These are phyloP conservation scores for Cetoscarus ocellatus DNA, from an alignment of 2,797 vertebrate species.

Conservation along the genomic window DNA sequence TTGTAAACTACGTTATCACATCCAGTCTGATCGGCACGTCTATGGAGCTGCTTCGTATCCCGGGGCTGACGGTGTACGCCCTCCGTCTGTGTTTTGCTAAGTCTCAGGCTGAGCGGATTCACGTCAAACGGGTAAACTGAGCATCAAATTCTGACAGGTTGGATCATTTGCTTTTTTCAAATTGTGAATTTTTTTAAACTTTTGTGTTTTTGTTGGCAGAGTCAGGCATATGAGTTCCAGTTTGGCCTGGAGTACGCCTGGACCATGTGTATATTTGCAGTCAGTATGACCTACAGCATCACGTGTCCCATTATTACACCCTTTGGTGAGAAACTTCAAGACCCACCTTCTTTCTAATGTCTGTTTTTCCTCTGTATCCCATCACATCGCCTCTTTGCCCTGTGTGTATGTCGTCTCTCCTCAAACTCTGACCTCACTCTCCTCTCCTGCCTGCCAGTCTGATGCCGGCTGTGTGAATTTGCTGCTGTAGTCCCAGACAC, in stretches of 20 bases:
- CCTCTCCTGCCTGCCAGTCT: constrained; percentile 73
- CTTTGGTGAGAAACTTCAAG: constrained; percentile 89
- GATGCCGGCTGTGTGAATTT: constrained; percentile 78
- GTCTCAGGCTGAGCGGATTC: constrained; percentile 93
- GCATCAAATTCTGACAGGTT: background rate
- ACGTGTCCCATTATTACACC: constrained; percentile 97
- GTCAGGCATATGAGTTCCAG: constrained; percentile 95
- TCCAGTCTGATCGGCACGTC: constrained; percentile 92
- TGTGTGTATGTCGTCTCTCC: constrained; percentile 50
- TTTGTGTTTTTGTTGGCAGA: constrained; percentile 78
- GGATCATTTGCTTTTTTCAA: background rate
- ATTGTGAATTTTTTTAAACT: background rate
- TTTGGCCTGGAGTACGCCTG: constrained; percentile 97
- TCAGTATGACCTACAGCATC: constrained; percentile 98
- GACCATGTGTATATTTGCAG: constrained; percentile 95
- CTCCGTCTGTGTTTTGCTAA: constrained; percentile 93
- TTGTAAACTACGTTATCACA: constrained; percentile 96
- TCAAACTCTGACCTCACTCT: constrained; percentile 66
- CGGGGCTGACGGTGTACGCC: constrained; percentile 89
- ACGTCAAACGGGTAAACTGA: constrained; percentile 90
- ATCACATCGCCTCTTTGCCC: constrained; percentile 18
- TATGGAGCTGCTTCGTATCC: constrained; percentile 94
- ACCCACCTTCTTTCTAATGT: constrained; percentile 16
- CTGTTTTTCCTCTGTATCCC: constrained; percentile 24
- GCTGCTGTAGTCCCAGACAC: constrained; percentile 82